Evolutionary conservation across 2,113 vertebrate genomes (phyloP).

Genomic region (Tyrannus savana): DNA sequence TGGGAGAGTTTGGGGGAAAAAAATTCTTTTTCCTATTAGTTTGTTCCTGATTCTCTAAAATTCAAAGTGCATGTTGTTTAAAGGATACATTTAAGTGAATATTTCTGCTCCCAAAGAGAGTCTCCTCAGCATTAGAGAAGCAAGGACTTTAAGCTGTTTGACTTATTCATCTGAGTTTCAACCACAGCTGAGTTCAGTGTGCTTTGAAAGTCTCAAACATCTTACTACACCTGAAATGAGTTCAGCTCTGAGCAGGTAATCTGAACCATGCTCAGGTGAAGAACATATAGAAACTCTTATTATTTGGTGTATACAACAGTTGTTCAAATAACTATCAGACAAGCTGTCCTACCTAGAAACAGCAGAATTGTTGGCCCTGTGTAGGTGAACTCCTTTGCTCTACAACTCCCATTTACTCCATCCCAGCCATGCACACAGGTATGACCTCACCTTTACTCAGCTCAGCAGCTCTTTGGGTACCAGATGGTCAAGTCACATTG

Average conservation of each 20-base stretch:
- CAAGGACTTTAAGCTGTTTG: neutral
- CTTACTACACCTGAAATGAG: neutral
- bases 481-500: neutral
- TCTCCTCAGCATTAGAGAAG: neutral
- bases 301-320: neutral
- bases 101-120: neutral
- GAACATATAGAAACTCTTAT: neutral
- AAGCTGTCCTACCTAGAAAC: neutral
- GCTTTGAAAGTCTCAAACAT: neutral
- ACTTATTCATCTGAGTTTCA: neutral
- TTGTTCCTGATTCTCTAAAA: neutral
- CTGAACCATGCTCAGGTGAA: neutral
- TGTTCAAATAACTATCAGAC: neutral
- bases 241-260: neutral
- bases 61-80: neutral
- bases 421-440: neutral
- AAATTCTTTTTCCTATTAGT: neutral
- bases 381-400: neutral
- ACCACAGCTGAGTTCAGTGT: neutral
- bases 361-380: neutral
- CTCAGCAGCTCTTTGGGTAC: neutral
- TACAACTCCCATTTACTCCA: neutral
- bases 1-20: neutral
- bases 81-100: fast-evolving
- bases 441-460: neutral